These are phyloP conservation scores for Epizoanthus illoricatus DNA, from an alignment of 92 coral and sea anemone genomes.

Conservation along the genomic window DNA sequence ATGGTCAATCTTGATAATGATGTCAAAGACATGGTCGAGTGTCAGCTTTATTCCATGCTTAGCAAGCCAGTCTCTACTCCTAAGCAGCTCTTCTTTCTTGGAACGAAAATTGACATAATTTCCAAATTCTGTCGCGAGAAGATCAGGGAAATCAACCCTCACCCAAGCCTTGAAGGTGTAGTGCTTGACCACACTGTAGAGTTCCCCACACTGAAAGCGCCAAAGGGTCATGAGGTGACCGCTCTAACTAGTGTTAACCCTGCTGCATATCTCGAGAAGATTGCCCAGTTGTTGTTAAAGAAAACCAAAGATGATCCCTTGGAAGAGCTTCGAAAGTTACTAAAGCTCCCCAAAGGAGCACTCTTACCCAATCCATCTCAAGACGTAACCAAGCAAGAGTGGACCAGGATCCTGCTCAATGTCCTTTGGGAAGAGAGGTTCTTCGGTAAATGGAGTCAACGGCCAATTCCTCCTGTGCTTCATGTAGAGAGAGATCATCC, in stretches of 20 bases:
- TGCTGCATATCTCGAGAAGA: constrained; percentile 14
- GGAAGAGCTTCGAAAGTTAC: constrained; percentile 21
- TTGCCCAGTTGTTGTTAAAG: background rate
- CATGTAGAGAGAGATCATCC: background rate
- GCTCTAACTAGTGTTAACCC: constrained; percentile 21
- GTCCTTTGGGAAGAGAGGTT: constrained; percentile 30
- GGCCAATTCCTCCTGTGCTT: background rate
- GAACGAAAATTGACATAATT: background rate
- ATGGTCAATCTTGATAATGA: background rate
- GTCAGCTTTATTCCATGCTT: background rate
- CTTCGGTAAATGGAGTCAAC: background rate
- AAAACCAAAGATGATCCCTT: constrained; percentile 23
- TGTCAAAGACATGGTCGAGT: background rate
- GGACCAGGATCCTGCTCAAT: constrained; percentile 41
- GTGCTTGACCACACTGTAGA: no score
- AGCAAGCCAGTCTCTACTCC: constrained; percentile 1
- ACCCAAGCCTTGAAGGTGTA: no score
- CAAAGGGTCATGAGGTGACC: constrained; percentile 9
- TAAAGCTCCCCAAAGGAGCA: constrained; percentile 17
- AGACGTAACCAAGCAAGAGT: constrained; percentile 37
- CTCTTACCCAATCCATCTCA: constrained; percentile 14
- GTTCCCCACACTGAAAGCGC: background rate
- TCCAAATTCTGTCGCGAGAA: no score
- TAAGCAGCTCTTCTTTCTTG: background rate
- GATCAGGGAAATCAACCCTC: no score